Percentiles rank a stretch among this genome's conserved stretches.
These are phyloP conservation scores for Leucophenga varia DNA, from an alignment of 1,140 invertebrate species.

Conservation along the genomic window DNA sequence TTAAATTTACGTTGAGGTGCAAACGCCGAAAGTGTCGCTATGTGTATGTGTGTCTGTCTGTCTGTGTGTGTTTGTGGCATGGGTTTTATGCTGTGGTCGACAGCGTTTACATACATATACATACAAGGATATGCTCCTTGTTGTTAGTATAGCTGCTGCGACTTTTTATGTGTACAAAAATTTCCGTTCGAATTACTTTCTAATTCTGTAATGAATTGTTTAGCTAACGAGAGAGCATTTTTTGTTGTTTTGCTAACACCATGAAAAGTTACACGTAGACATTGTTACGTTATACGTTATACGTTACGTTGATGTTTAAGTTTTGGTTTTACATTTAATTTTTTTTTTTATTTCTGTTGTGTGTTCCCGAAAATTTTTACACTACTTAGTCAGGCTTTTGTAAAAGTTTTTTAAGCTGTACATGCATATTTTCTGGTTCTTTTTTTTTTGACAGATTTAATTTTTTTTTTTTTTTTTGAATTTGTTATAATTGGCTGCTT, in stretches of 20 bases:
- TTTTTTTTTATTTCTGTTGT: no score
- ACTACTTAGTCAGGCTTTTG: no score
- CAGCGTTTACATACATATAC: slow-evolving; percentile 5
- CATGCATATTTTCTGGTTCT: no score
- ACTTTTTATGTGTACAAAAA: slow-evolving; percentile 23
- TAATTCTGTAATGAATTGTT: slow-evolving; percentile 53
- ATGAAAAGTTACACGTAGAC: slow-evolving; percentile 46
- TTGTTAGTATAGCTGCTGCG: no score
- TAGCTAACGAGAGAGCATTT: slow-evolving; percentile 41
- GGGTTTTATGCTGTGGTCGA: no score
- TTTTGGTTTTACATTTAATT: not conserved
- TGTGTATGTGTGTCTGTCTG: no score
- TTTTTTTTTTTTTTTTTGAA: no score
- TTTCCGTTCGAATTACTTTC: slow-evolving; percentile 53
- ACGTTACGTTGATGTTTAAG: no score
- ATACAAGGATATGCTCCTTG: slow-evolving; percentile 12
- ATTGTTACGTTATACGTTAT: slow-evolving; percentile 40
- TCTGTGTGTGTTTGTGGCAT: no score
- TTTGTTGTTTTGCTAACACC: slow-evolving; percentile 38
- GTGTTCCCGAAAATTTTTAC: no score
- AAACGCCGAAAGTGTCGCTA: slow-evolving; percentile 13
- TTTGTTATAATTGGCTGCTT: no score
- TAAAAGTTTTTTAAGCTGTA: slow-evolving; percentile 45
- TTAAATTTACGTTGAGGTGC: slow-evolving; percentile 49
- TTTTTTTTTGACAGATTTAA: no score